These are phyloP conservation scores for Psammodynastes pulverulentus DNA, from an alignment of 2,113 vertebrate species.

Conservation along the genomic window DNA sequence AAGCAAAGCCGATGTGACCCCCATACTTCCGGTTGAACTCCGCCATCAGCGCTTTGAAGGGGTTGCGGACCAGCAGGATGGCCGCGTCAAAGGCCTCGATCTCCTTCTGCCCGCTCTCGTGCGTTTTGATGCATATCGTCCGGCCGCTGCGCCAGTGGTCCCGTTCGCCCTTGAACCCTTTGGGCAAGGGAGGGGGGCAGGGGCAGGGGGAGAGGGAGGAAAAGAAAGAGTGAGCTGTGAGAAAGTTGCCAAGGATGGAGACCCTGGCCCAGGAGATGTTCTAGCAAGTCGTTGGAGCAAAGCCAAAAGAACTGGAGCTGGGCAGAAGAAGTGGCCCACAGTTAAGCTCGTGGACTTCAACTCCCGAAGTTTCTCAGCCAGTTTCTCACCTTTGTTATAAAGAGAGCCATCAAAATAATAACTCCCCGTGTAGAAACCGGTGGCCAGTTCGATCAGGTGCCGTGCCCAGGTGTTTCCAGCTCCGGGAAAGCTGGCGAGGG, in stretches of 20 bases:
- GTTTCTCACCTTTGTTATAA: conserved; percentile 95
- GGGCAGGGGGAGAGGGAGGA: fast-evolving
- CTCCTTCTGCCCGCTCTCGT: conserved; percentile 93
- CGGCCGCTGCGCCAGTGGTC: conserved; percentile 94
- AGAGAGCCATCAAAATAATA: conserved; percentile 97
- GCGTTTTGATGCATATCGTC: conserved; percentile 94
- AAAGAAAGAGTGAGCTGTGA: fast-evolving
- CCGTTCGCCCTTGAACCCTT: conserved; percentile 95
- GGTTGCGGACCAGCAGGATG: conserved; percentile 92
- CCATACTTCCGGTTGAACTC: conserved; percentile 98
- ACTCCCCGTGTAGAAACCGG: conserved; percentile 95
- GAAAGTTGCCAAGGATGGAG: too few species aligned
- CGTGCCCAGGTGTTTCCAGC: conserved; percentile 97
- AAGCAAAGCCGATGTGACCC: conserved; percentile 92
- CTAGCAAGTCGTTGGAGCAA: neutral
- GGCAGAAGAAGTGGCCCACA: neutral
- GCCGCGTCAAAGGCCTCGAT: conserved; percentile 89
- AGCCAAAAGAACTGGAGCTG: neutral
- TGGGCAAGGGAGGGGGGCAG: fast-evolving
- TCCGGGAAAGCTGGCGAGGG: conserved; percentile 93
- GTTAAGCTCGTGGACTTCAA: too few species aligned
- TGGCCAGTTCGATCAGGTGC: conserved; percentile 94
- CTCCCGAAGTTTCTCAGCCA: too few species aligned
- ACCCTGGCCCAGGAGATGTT: neutral
- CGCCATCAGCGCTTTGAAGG: conserved; percentile 96